A percentile compares a stretch with the other conserved stretches of the same genome.
phyloP scores from a whole-genome alignment of 2,113 vertebrate species.

The Sterrhoptilus dennistouni region DNA sequence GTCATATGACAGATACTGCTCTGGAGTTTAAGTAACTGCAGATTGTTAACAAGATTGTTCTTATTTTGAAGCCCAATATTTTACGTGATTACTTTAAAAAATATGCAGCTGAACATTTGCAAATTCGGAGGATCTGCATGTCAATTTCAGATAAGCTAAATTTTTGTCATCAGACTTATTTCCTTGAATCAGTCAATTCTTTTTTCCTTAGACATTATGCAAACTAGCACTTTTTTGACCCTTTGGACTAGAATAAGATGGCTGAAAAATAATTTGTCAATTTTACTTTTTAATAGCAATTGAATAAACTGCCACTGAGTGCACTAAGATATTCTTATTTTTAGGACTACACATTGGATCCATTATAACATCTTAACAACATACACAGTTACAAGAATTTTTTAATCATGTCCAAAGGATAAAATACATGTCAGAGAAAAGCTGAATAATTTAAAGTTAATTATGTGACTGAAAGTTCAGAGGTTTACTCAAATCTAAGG shows the following conservation, averaged over 20 bases:
- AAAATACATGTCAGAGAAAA: background rate
- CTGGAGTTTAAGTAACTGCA: background rate
- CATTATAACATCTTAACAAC: background rate
- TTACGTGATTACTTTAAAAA: background rate
- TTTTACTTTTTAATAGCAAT: background rate
- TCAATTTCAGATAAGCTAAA: background rate
- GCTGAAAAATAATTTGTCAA: background rate
- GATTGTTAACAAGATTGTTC: background rate
- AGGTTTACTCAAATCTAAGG: background rate
- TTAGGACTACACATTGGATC: background rate
- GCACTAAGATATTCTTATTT: background rate
- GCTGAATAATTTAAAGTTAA: background rate
- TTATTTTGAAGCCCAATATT: background rate
- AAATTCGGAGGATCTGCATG: background rate
- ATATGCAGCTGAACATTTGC: background rate
- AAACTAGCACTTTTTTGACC: background rate
- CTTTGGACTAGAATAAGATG: background rate
- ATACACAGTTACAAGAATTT: background rate
- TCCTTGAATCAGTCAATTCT: background rate
- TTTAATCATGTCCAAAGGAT: background rate
- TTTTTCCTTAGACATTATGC: accelerated
- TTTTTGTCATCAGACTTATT: background rate
- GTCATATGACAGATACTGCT: background rate
- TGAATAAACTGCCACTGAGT: background rate
- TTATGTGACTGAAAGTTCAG: background rate